Percentiles rank a stretch among this genome's conserved stretches.
Conservation (phyloP, 2,888 invertebrate species). For the Ischnus inquisitorius region DNA sequence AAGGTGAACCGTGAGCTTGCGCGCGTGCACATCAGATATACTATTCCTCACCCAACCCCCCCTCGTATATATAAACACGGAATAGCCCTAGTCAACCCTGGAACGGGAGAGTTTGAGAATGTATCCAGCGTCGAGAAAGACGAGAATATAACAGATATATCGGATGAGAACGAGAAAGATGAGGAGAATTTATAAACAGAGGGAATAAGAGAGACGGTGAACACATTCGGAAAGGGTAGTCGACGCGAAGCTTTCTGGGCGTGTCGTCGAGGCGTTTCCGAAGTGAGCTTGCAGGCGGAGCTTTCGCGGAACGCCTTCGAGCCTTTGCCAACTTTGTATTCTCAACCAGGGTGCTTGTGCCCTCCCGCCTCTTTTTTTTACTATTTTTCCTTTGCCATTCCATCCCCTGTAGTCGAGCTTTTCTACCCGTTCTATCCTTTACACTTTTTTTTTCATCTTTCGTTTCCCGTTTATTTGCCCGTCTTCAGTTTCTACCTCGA, state of each 20-base stretch:
- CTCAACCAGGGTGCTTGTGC: slow-evolving; percentile 41
- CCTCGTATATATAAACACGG: not conserved
- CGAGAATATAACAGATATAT: slow-evolving; percentile 36
- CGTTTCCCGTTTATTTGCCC: slow-evolving; percentile 53
- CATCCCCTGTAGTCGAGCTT: slow-evolving; percentile 53
- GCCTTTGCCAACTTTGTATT: slow-evolving; percentile 53
- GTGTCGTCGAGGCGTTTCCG: slow-evolving; percentile 78
- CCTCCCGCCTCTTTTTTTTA: slow-evolving; percentile 40
- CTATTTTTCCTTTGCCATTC: slow-evolving; percentile 55
- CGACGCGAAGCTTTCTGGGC: slow-evolving; percentile 74
- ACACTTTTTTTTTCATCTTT: slow-evolving; percentile 19
- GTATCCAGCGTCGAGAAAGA: slow-evolving; percentile 31
- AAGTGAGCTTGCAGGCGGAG: slow-evolving; percentile 83
- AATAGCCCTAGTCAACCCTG: slow-evolving; percentile 30
- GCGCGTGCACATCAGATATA: slow-evolving; percentile 36
- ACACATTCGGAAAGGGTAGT: slow-evolving; percentile 35
- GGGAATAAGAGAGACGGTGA: slow-evolving; percentile 43
- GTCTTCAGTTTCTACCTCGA: slow-evolving; percentile 19
- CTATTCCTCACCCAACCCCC: not conserved
- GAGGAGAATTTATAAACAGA: slow-evolving; percentile 40
- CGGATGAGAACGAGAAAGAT: slow-evolving; percentile 40
- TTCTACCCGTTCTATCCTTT: slow-evolving; percentile 61
- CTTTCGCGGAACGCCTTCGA: slow-evolving; percentile 81
- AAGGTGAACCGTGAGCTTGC: slow-evolving; percentile 52
- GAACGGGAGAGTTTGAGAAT: slow-evolving; percentile 43